phyloP scores from a whole-genome alignment of 2,888 invertebrate species.

The Lasioglossum villosulum region DNA sequence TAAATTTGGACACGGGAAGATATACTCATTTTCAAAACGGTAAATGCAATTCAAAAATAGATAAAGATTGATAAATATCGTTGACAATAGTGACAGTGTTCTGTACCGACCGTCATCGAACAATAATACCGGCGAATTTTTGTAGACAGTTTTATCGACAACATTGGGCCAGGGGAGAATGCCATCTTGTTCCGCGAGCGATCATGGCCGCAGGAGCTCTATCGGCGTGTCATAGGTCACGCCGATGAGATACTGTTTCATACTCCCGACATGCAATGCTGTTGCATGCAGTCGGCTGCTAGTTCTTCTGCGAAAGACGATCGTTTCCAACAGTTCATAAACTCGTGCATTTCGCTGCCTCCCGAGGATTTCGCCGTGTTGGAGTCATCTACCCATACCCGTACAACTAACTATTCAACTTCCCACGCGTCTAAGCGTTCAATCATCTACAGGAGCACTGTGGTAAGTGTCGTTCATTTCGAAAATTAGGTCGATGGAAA shows the following conservation, averaged over 20 bases:
- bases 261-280: conserved; percentile 76
- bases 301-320: conserved; percentile 75
- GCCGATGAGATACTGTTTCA: conserved; percentile 79
- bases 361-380: conserved; percentile 14
- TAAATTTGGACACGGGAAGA: background rate
- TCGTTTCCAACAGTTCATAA: conserved; percentile 48
- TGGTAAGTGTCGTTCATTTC: background rate
- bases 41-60: background rate
- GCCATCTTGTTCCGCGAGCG: conserved; percentile 35
- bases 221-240: conserved; percentile 82
- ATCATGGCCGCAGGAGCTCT: conserved; percentile 59
- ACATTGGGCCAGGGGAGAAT: conserved; percentile 3
- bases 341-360: conserved; percentile 3
- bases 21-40: background rate
- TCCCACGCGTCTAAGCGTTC: background rate
- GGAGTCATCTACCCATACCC: background rate
- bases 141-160: background rate
- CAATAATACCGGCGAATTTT: background rate
- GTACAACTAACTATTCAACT: background rate
- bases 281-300: conserved; percentile 77
- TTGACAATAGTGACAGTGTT: background rate
- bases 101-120: background rate
- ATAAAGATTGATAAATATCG: background rate
- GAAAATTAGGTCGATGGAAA: background rate
- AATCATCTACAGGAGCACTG: background rate